Evolutionary conservation across 2,113 vertebrate genomes (phyloP).

Genomic region (Lamprotornis superbus): DNA sequence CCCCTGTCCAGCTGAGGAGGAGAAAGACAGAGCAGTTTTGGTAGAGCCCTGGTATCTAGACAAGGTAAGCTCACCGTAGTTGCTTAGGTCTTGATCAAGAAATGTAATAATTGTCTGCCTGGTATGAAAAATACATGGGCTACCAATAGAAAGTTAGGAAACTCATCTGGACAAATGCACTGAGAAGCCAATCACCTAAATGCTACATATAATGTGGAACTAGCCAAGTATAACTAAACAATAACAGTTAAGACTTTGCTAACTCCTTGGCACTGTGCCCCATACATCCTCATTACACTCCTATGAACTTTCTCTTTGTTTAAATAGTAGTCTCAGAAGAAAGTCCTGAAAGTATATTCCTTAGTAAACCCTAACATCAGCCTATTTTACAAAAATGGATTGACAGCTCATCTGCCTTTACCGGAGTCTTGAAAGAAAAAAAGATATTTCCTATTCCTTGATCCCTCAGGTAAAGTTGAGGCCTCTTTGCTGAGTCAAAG

Average conservation of each 20-base stretch:
- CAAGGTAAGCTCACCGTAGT: neutral
- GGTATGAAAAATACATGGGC: accelerated
- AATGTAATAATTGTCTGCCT: neutral
- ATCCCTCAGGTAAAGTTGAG: neutral
- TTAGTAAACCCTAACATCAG: neutral
- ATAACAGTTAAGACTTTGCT: neutral
- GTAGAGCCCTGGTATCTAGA: neutral
- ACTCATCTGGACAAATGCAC: neutral
- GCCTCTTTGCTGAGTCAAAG: neutral
- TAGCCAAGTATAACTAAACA: neutral
- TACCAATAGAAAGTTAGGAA: neutral
- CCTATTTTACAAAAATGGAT: neutral
- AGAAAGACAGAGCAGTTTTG: neutral
- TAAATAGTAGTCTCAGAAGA: neutral
- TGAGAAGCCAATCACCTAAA: neutral
- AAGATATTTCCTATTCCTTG: neutral
- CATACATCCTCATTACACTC: neutral
- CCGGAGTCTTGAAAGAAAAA: neutral
- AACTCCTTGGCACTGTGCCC: neutral
- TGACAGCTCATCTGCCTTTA: neutral
- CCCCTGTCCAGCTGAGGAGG: neutral
- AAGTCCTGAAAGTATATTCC: neutral
- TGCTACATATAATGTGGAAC: neutral
- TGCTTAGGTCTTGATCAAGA: neutral
- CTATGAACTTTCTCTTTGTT: neutral